Percentiles rank a stretch among this genome's conserved stretches.
Evolutionary conservation across 2,113 vertebrate genomes (phyloP).

Genomic region (Semnornis frantzii): DNA sequence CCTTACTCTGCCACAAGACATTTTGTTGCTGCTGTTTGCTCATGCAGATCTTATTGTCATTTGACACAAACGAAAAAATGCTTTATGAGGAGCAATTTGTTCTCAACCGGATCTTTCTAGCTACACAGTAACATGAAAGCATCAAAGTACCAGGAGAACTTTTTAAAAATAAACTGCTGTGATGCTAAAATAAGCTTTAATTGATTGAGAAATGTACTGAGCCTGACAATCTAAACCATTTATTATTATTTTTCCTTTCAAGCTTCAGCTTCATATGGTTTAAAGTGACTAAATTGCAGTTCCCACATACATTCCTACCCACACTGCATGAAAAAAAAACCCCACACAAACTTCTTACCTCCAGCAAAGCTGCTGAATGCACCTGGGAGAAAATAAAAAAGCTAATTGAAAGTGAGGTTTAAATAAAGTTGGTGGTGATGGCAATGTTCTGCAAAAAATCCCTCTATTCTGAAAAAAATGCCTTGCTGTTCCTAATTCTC

Average conservation of each 20-base stretch:
- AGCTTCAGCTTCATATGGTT: conserved; percentile 47
- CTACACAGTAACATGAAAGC: conserved; percentile 7
- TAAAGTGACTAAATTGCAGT: conserved; percentile 45
- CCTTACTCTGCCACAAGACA: not conserved
- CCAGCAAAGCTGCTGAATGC: conserved; percentile 1
- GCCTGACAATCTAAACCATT: conserved; percentile 39
- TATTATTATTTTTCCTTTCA: conserved; percentile 61
- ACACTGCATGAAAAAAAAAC: not conserved
- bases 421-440: not conserved
- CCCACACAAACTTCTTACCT: not conserved
- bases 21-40: not conserved
- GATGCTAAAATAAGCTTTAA: conserved; percentile 65
- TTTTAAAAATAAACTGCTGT: conserved; percentile 33
- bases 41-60: not conserved
- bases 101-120: conserved; percentile 44
- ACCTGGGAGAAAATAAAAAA: conserved; percentile 25
- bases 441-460: not conserved
- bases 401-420: not conserved
- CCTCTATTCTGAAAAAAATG: not conserved
- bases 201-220: conserved; percentile 52
- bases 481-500: not conserved
- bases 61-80: not conserved
- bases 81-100: conserved; percentile 12
- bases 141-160: conserved; percentile 35
- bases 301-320: conserved; percentile 45